These are phyloP conservation scores for Zaprionus lineosus DNA, from an alignment of 2,888 invertebrate genomes.

Conservation along the genomic window DNA sequence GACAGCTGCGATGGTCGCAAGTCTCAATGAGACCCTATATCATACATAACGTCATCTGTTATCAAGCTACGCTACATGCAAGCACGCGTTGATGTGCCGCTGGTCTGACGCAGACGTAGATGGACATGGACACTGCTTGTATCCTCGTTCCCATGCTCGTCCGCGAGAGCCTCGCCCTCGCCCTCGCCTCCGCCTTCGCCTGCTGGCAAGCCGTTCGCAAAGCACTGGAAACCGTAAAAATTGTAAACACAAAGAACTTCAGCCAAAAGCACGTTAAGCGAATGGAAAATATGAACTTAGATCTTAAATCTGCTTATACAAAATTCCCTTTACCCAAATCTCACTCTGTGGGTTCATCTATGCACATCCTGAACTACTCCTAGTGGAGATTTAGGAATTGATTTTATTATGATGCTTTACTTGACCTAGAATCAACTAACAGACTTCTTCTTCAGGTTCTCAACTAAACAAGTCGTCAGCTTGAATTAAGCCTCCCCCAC, in stretches of 20 bases:
- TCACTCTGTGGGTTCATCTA: too few relatives aligned
- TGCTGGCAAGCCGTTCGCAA: constrained; percentile 63
- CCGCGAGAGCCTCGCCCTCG: too few relatives aligned
- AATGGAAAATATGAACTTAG: too few relatives aligned
- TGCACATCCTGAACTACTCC: too few relatives aligned
- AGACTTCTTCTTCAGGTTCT: too few relatives aligned
- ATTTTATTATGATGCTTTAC: too few relatives aligned
- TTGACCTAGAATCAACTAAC: too few relatives aligned
- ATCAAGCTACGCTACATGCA: constrained; percentile 71
- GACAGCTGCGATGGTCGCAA: background rate
- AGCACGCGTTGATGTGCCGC: constrained; percentile 55
- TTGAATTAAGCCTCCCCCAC: background rate
- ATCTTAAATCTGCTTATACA: too few relatives aligned
- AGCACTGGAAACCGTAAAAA: constrained; percentile 68
- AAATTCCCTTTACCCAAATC: too few relatives aligned
- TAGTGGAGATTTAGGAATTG: too few relatives aligned
- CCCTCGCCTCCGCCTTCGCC: constrained; percentile 35
- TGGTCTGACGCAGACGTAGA: constrained; percentile 45
- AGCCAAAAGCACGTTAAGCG: background rate
- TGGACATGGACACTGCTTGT: constrained; percentile 45
- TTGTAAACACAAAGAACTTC: constrained; percentile 7
- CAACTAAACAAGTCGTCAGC: background rate
- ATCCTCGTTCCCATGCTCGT: constrained; percentile 33
- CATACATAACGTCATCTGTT: constrained; percentile 14
- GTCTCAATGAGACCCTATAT: constrained; percentile 4